A percentile compares a stretch with the other conserved stretches of the same genome.
These are phyloP conservation scores for Rhamnusium bicolor DNA, from an alignment of 2,888 invertebrate species.

Conservation along the genomic window DNA sequence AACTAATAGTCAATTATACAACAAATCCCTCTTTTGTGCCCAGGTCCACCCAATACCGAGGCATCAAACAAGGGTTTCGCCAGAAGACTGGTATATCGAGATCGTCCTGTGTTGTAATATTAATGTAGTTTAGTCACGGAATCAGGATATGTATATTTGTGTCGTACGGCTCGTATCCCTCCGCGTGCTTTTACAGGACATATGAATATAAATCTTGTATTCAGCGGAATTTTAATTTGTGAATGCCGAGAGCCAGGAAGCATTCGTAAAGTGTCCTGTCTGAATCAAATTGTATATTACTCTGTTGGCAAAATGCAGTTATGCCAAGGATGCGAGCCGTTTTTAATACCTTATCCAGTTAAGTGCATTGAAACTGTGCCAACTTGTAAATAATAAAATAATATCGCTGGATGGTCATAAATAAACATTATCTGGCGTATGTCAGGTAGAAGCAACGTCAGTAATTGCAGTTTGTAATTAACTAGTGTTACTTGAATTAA, in stretches of 20 bases:
- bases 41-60: not conserved
- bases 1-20: slow-evolving; percentile 13
- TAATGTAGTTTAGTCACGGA: slow-evolving; percentile 38
- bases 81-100: not conserved
- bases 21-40: not conserved
- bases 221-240: slow-evolving; percentile 53
- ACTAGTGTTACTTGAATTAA: not conserved
- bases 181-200: not conserved
- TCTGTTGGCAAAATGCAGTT: slow-evolving; percentile 41
- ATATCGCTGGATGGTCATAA: slow-evolving; percentile 9
- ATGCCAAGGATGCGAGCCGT: slow-evolving; percentile 18
- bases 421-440: slow-evolving; percentile 4
- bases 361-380: slow-evolving; percentile 29
- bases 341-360: slow-evolving; percentile 26
- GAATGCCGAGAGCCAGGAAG: slow-evolving; percentile 45
- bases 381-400: slow-evolving; percentile 28
- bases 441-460: not conserved
- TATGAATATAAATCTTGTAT: slow-evolving; percentile 48
- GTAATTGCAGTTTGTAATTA: no score
- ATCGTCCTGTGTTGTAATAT: slow-evolving; percentile 18
- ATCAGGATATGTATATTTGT: slow-evolving; percentile 32
- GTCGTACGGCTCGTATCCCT: slow-evolving; percentile 2
- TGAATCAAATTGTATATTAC: slow-evolving; percentile 42
- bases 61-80: not conserved
- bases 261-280: slow-evolving; percentile 44